Percentiles rank a stretch among this genome's conserved stretches.
These are phyloP conservation scores for Fukomys damarensis DNA, from an alignment of 2,113 vertebrate species.

Conservation along the genomic window DNA sequence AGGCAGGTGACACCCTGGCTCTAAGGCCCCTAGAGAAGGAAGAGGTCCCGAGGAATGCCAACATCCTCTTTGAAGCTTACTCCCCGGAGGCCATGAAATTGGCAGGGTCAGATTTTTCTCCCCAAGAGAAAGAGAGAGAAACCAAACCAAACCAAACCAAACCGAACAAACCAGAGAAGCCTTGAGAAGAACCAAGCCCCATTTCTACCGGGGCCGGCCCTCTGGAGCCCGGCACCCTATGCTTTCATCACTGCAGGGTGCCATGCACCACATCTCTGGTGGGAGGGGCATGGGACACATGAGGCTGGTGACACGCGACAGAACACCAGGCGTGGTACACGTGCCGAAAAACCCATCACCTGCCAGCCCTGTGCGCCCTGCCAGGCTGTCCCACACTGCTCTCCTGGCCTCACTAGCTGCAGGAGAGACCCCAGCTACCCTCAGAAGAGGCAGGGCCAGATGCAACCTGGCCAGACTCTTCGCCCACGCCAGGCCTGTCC, in stretches of 20 bases:
- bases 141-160: no score
- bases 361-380: background rate
- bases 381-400: background rate
- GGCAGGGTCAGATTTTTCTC: background rate
- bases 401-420: background rate
- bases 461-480: background rate
- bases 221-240: background rate
- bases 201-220: background rate
- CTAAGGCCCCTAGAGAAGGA: background rate
- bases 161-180: background rate
- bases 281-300: background rate
- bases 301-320: background rate
- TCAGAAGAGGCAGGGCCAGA: no score
- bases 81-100: background rate
- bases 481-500: background rate
- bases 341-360: background rate
- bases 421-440: background rate
- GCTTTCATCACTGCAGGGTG: fast-evolving
- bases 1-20: background rate
- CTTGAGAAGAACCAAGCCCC: background rate
- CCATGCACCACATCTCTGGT: background rate
- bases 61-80: background rate
- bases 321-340: background rate
- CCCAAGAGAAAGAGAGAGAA: background rate
- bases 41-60: background rate